Conservation (phyloP, 64 coral and sea anemone genomes). For the Montipora capricornis region DNA sequence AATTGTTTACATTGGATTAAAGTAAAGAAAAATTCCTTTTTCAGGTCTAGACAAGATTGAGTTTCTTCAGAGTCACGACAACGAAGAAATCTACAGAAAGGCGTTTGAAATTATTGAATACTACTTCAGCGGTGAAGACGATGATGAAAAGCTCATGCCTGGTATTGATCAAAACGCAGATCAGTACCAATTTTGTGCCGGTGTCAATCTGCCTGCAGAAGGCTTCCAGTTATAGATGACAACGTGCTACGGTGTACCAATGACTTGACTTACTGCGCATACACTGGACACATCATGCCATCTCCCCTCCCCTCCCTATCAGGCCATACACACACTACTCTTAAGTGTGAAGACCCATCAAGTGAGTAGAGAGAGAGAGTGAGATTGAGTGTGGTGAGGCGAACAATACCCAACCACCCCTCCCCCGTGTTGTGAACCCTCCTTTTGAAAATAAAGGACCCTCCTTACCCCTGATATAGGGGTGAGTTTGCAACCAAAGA, state of each 20-base stretch:
- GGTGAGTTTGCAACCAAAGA: not conserved
- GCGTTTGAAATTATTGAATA: slow-evolving; percentile 95
- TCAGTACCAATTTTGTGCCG: slow-evolving; percentile 88
- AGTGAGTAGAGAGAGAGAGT: slow-evolving; percentile 48
- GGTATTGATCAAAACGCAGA: slow-evolving; percentile 64
- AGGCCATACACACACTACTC: slow-evolving; percentile 26
- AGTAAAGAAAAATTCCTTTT: not conserved
- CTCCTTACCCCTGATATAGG: not conserved
- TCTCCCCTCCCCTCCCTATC: slow-evolving; percentile 22
- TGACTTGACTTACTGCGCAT: slow-evolving; percentile 14
- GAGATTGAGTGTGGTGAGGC: not conserved
- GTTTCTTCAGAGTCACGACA: slow-evolving; percentile 99
- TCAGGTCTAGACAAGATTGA: slow-evolving; percentile 98
- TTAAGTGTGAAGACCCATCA: slow-evolving; percentile 12
- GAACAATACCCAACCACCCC: not conserved
- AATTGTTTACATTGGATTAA: not conserved
- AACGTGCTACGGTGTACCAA: not conserved
- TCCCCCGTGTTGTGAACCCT: slow-evolving; percentile 9
- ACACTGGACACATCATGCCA: not conserved
- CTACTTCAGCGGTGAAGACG: slow-evolving; percentile 94
- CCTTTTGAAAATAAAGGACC: not conserved
- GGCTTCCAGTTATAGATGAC: slow-evolving; percentile 88
- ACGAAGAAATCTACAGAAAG: slow-evolving; percentile 98
- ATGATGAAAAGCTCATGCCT: slow-evolving; percentile 91
- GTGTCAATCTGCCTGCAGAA: slow-evolving; percentile 76